A percentile compares a stretch with the other conserved stretches of the same genome.
phyloP scores from a whole-genome alignment of 1,140 invertebrate genomes.

The Drosophila bifasciata region DNA sequence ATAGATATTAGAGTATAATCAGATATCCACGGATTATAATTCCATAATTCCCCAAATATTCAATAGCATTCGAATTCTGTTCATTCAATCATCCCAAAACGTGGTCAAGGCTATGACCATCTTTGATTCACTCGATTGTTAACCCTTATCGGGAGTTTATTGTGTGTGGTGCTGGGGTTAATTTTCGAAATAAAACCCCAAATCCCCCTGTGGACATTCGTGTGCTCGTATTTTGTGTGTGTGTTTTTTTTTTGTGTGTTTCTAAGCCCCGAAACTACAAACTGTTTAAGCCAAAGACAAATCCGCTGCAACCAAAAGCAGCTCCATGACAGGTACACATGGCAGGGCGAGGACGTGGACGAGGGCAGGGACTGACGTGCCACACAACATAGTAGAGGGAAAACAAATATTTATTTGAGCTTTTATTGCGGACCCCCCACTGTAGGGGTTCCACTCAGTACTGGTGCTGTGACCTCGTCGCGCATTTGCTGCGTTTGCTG shows the following conservation, averaged over 20 bases:
- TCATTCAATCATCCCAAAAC: not conserved
- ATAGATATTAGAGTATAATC: too few species aligned
- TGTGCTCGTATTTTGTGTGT: slow-evolving; percentile 16
- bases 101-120: too few species aligned
- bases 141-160: slow-evolving; percentile 13
- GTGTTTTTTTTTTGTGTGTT: too few species aligned
- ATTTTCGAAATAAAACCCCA: not conserved
- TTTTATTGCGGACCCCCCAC: slow-evolving; percentile 57
- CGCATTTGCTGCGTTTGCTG: slow-evolving; percentile 38
- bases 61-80: too few species aligned
- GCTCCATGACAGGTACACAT: slow-evolving; percentile 36
- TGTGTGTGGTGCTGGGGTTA: slow-evolving; percentile 17
- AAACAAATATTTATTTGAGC: slow-evolving; percentile 69
- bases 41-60: too few species aligned
- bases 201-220: slow-evolving; percentile 33
- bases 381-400: slow-evolving; percentile 9
- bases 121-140: slow-evolving; percentile 1
- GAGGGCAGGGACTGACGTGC: not conserved
- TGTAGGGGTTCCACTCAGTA: slow-evolving; percentile 32
- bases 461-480: slow-evolving; percentile 6
- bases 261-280: slow-evolving; percentile 50
- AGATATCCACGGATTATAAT: too few species aligned
- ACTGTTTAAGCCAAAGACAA: slow-evolving; percentile 52
- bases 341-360: not conserved
- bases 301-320: slow-evolving; percentile 37